Conservation (phyloP, 2,797 vertebrate species). For the Gallinago nigripennis region DNA sequence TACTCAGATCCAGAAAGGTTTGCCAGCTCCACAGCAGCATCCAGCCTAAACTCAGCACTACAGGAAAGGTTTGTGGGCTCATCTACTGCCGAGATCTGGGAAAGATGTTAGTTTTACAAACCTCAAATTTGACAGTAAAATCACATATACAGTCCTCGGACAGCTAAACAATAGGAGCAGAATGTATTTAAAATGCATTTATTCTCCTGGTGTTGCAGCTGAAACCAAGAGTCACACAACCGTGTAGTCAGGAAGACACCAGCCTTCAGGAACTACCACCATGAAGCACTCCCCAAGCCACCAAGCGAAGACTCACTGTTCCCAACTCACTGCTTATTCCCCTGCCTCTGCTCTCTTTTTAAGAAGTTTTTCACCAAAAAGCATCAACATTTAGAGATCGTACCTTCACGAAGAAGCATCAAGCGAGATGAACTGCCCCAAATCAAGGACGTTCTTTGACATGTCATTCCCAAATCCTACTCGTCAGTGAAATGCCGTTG, state of each 20-base stretch:
- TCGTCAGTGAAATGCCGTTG: background rate
- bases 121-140: background rate
- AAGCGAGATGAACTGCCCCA: background rate
- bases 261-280: background rate
- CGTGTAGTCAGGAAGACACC: background rate
- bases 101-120: background rate
- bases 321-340: background rate
- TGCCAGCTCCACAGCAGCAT: background rate
- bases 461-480: background rate
- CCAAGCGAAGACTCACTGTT: background rate
- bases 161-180: background rate
- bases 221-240: background rate
- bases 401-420: background rate
- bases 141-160: background rate
- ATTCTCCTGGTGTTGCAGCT: background rate
- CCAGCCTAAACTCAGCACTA: background rate
- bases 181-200: background rate
- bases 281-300: background rate
- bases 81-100: background rate
- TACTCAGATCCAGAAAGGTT: background rate
- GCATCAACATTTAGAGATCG: background rate
- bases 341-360: background rate
- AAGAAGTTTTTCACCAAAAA: background rate
- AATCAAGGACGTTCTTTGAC: background rate
- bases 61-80: background rate